A percentile compares a stretch with the other conserved stretches of the same genome.
phyloP scores from a whole-genome alignment of 2,113 vertebrate species.

The Gymnogyps californianus region DNA sequence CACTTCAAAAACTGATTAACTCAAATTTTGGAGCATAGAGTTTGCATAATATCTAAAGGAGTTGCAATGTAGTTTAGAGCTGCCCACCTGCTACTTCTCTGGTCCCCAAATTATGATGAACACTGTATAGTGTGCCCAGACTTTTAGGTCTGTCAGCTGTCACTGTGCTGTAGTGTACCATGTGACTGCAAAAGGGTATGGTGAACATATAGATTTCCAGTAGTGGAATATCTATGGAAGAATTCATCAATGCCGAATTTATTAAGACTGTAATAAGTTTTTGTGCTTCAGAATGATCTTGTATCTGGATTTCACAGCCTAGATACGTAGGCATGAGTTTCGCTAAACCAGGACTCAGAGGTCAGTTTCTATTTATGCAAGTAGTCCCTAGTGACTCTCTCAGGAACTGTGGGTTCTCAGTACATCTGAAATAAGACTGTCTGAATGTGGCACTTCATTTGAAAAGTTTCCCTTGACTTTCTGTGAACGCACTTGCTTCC shows the following conservation, averaged over 20 bases:
- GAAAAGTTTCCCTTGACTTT: neutral
- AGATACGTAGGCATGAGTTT: neutral
- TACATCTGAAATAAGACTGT: neutral
- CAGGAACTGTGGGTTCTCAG: neutral
- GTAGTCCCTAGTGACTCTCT: neutral
- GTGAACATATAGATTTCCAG: neutral
- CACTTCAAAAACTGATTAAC: neutral
- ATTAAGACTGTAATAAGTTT: neutral
- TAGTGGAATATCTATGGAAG: neutral
- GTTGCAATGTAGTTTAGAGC: neutral
- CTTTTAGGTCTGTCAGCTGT: neutral
- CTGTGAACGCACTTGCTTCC: neutral
- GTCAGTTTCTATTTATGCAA: slow-evolving; percentile 30
- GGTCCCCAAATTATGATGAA: neutral
- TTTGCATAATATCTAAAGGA: neutral
- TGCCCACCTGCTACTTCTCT: neutral
- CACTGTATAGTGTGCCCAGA: neutral
- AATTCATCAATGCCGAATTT: neutral
- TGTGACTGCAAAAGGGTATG: neutral
- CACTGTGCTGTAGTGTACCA: neutral
- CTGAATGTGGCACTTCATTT: neutral
- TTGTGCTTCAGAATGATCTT: neutral
- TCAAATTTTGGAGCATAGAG: neutral
- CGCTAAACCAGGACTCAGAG: neutral
- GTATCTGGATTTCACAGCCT: neutral